Conservation (phyloP, 2,797 vertebrate genomes). For the Sarcoramphus papa region DNA sequence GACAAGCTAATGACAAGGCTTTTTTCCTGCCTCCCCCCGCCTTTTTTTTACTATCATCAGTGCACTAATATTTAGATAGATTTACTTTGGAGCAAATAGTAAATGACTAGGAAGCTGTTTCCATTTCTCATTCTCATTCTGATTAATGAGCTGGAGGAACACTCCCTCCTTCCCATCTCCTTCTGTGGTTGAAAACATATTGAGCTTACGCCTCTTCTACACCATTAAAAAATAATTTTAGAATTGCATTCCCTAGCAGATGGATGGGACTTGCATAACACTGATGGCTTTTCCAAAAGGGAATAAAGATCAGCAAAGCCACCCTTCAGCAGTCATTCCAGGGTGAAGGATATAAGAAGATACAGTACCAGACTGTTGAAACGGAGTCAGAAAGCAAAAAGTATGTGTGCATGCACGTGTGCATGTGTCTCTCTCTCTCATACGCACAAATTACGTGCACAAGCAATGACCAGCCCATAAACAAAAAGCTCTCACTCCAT, state of each 20-base stretch:
- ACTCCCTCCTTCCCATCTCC: slow-evolving; percentile 6
- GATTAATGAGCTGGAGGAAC: slow-evolving; percentile 67
- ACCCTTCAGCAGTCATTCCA: slow-evolving; percentile 14
- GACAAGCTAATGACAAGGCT: slow-evolving; percentile 40
- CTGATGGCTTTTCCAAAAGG: slow-evolving; percentile 42
- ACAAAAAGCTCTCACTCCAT: neutral
- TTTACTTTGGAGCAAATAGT: slow-evolving; percentile 63
- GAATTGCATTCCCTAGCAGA: slow-evolving; percentile 60
- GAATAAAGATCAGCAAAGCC: slow-evolving; percentile 13
- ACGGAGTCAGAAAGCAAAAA: neutral
- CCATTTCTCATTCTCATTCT: slow-evolving; percentile 70
- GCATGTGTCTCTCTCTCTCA: neutral
- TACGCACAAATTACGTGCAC: neutral
- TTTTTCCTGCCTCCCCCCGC: neutral
- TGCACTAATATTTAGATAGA: slow-evolving; percentile 68
- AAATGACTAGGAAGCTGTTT: slow-evolving; percentile 51
- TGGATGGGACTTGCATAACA: slow-evolving; percentile 27
- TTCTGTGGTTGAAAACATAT: slow-evolving; percentile 62
- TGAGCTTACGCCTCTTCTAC: slow-evolving; percentile 58
- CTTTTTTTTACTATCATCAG: neutral
- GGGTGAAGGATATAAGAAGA: neutral
- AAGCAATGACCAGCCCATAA: neutral
- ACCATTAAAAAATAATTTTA: slow-evolving; percentile 68
- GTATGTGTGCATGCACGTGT: accelerated
- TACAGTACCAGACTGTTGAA: neutral